phyloP scores from a whole-genome alignment of 2,797 vertebrate species.

The Gymnoscopelus braueri region DNA sequence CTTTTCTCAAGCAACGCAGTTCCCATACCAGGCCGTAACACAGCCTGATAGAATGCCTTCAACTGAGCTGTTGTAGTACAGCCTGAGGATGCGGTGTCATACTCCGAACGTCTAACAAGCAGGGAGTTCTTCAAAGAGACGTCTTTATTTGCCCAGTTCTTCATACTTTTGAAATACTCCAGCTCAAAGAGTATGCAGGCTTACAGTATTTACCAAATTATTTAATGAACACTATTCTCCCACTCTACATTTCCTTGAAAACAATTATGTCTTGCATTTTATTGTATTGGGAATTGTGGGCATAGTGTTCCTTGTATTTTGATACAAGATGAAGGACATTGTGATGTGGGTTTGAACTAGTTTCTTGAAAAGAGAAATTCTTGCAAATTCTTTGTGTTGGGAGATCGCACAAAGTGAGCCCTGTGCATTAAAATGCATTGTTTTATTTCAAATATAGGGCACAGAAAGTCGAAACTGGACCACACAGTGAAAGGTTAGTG shows the following conservation, averaged over 20 bases:
- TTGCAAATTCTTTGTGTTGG: conserved; percentile 21
- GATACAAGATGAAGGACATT: conserved; percentile 12
- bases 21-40: too few species aligned
- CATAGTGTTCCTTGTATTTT: neutral
- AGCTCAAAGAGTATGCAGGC: conserved; percentile 27
- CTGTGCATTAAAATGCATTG: neutral
- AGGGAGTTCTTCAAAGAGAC: conserved; percentile 37
- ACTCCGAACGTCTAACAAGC: conserved; percentile 1
- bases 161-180: conserved; percentile 25
- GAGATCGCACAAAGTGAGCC: neutral
- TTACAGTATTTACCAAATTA: conserved; percentile 29
- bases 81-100: too few species aligned
- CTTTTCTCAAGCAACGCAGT: too few species aligned
- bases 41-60: too few species aligned
- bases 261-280: conserved; percentile 1
- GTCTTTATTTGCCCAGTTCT: conserved; percentile 51
- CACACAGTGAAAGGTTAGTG: conserved; percentile 34
- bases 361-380: conserved; percentile 33
- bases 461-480: neutral
- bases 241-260: neutral
- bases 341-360: conserved; percentile 8
- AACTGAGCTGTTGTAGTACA: too few species aligned
- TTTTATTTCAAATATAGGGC: neutral
- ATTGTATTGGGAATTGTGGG: neutral
- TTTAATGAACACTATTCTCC: conserved; percentile 1